Conservation (phyloP, 2,797 vertebrate genomes). For the Chelon auratus region DNA sequence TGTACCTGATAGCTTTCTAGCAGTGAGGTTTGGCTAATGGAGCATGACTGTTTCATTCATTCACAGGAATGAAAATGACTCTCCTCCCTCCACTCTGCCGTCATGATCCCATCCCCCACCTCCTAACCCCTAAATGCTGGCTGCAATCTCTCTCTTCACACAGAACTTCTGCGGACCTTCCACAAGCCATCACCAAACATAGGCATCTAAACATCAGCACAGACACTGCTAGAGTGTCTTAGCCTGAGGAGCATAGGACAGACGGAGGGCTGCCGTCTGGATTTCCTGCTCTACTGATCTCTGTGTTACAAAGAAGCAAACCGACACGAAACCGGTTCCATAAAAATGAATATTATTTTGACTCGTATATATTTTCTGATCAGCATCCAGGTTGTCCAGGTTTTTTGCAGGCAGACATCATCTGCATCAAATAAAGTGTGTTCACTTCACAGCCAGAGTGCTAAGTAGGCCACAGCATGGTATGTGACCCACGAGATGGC, state of each 20-base stretch:
- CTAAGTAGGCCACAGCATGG: slow-evolving; percentile 80
- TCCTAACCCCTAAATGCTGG: slow-evolving; percentile 43
- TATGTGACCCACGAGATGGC: slow-evolving; percentile 75
- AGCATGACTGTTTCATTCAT: slow-evolving; percentile 58
- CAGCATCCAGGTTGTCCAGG: slow-evolving; percentile 14
- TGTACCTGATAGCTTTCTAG: slow-evolving; percentile 33
- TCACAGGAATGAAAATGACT: slow-evolving; percentile 59
- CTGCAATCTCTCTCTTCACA: slow-evolving; percentile 42
- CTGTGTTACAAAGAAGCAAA: not conserved
- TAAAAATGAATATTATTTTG: slow-evolving; percentile 19
- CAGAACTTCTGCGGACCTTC: slow-evolving; percentile 53
- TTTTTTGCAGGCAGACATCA: slow-evolving; percentile 50
- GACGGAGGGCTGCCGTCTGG: slow-evolving; percentile 26
- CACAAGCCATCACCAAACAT: slow-evolving; percentile 59
- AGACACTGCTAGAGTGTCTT: slow-evolving; percentile 17
- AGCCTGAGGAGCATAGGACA: slow-evolving; percentile 37
- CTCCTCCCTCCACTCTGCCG: slow-evolving; percentile 32
- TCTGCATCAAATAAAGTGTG: slow-evolving; percentile 54
- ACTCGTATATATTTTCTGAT: not conserved
- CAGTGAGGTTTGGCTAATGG: slow-evolving; percentile 47
- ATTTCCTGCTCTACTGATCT: slow-evolving; percentile 41
- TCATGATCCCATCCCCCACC: slow-evolving; percentile 55
- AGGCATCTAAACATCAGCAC: slow-evolving; percentile 59
- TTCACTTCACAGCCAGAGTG: slow-evolving; percentile 69
- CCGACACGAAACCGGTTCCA: not conserved